These are phyloP conservation scores for Drosophila borborema DNA, from an alignment of 2,888 invertebrate species.

Conservation along the genomic window DNA sequence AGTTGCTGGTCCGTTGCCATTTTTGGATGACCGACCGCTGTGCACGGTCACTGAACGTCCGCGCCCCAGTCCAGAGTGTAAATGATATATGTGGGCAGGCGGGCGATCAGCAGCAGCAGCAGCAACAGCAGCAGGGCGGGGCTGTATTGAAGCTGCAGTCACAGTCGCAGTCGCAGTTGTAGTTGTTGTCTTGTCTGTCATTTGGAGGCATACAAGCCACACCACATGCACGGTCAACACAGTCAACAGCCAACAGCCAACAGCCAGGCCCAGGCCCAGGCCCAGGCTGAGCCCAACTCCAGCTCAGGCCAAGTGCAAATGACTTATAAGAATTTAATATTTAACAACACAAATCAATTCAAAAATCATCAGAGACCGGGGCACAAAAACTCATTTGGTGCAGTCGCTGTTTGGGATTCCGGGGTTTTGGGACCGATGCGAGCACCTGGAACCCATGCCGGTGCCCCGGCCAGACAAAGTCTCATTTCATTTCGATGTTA, in stretches of 20 bases:
- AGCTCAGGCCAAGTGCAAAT: slow-evolving; percentile 73
- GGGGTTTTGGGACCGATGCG: slow-evolving; percentile 18
- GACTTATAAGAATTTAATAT: slow-evolving; percentile 84
- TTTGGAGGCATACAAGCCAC: slow-evolving; percentile 55
- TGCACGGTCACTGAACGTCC: slow-evolving; percentile 60
- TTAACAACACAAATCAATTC: slow-evolving; percentile 83
- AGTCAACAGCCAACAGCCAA: neutral
- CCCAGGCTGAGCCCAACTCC: slow-evolving; percentile 24
- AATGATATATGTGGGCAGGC: slow-evolving; percentile 76
- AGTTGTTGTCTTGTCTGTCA: slow-evolving; percentile 71
- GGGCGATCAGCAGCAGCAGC: slow-evolving; percentile 24
- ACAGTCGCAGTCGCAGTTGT: slow-evolving; percentile 25
- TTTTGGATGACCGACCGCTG: slow-evolving; percentile 79
- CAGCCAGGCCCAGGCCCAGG: slow-evolving; percentile 5
- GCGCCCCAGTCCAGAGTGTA: slow-evolving; percentile 71
- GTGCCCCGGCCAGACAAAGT: slow-evolving; percentile 64
- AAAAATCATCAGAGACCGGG: slow-evolving; percentile 75
- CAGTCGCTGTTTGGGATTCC: slow-evolving; percentile 44
- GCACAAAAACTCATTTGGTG: slow-evolving; percentile 74
- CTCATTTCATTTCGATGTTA: slow-evolving; percentile 74
- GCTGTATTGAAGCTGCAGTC: slow-evolving; percentile 33
- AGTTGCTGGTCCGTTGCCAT: slow-evolving; percentile 62
- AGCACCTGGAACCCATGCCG: slow-evolving; percentile 37
- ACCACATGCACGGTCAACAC: slow-evolving; percentile 4
- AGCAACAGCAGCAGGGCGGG: slow-evolving; percentile 31